A percentile compares a stretch with the other conserved stretches of the same genome.
phyloP scores from a whole-genome alignment of 2,888 invertebrate species.

The Ophioninae sp. region DNA sequence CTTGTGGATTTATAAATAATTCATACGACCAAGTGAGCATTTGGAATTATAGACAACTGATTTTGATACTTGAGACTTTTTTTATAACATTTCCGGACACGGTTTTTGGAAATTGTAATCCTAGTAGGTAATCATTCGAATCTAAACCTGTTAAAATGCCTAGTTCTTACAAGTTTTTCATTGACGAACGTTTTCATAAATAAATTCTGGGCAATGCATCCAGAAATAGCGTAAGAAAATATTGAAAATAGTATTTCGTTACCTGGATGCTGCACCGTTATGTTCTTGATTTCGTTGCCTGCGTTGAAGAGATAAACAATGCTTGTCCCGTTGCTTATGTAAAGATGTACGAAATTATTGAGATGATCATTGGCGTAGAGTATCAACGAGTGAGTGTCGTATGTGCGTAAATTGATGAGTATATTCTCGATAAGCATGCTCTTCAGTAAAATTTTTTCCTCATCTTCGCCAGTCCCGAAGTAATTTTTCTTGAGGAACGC shows the following conservation, averaged over 20 bases:
- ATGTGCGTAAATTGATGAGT: slow-evolving; percentile 94
- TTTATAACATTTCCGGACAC: too few relatives aligned
- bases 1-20: too few relatives aligned
- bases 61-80: too few relatives aligned
- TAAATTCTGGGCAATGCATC: slow-evolving; percentile 58
- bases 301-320: slow-evolving; percentile 93
- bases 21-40: too few relatives aligned
- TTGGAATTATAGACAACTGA: too few relatives aligned
- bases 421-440: slow-evolving; percentile 91
- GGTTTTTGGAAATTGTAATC: too few relatives aligned
- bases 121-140: too few relatives aligned
- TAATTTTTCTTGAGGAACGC: slow-evolving; percentile 92
- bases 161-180: too few relatives aligned
- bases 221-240: slow-evolving; percentile 32
- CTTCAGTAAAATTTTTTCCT: slow-evolving; percentile 84
- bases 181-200: background rate
- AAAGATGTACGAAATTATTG: slow-evolving; percentile 96
- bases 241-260: slow-evolving; percentile 58
- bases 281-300: slow-evolving; percentile 89
- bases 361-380: slow-evolving; percentile 95
- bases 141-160: too few relatives aligned
- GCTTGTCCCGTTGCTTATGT: slow-evolving; percentile 89
- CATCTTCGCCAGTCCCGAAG: slow-evolving; percentile 84
- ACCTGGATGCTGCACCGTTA: slow-evolving; percentile 88
- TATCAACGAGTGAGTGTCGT: slow-evolving; percentile 90